phyloP scores from a whole-genome alignment of 2,113 vertebrate species.

The Origma solitaria region DNA sequence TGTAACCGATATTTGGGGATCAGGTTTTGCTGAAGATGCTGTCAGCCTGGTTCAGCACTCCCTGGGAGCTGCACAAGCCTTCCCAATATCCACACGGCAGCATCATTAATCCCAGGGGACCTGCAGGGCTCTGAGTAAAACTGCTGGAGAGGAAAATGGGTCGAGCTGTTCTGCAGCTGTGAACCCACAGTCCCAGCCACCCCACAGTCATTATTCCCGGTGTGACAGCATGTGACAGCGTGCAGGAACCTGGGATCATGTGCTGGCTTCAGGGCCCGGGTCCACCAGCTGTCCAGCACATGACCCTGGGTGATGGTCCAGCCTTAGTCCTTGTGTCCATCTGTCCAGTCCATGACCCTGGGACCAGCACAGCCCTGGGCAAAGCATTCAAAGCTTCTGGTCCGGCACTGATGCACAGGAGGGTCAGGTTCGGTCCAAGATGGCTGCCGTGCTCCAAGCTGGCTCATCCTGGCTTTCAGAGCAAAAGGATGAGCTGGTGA shows the following conservation, averaged over 20 bases:
- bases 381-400: not conserved
- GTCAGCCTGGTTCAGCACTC: not conserved
- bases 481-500: not conserved
- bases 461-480: not conserved
- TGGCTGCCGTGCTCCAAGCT: not conserved
- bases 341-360: accelerated
- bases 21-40: not conserved
- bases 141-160: not conserved
- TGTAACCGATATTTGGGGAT: accelerated
- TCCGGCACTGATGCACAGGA: accelerated
- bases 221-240: not conserved
- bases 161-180: not conserved
- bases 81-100: accelerated
- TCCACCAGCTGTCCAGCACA: not conserved
- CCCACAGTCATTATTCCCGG: accelerated
- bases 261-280: not conserved
- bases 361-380: not conserved
- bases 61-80: not conserved
- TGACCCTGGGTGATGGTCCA: not conserved
- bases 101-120: not conserved
- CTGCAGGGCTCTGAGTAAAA: not conserved
- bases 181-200: not conserved
- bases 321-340: not conserved
- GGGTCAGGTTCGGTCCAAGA: not conserved
- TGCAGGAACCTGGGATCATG: not conserved